Conservation (phyloP, 2,113 vertebrate genomes). For the Heterocephalus glaber region DNA sequence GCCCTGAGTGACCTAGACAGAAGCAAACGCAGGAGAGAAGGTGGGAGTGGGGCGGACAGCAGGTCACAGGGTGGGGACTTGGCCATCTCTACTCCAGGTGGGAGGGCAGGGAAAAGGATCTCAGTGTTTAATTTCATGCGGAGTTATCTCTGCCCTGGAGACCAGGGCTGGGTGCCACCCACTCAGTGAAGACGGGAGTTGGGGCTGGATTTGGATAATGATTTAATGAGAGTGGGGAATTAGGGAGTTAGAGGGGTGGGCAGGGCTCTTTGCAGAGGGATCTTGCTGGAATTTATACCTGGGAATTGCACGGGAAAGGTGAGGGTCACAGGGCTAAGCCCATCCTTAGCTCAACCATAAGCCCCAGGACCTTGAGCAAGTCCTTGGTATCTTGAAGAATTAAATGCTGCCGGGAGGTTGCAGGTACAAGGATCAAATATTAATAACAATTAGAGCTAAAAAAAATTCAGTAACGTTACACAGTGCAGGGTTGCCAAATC, state of each 20-base stretch:
- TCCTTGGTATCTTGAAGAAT: background rate
- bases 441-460: background rate
- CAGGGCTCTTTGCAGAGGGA: background rate
- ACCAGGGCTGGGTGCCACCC: background rate
- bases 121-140: background rate
- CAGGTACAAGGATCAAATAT: background rate
- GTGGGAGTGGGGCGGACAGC: background rate
- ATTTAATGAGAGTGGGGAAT: background rate
- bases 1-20: background rate
- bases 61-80: accelerated
- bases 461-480: background rate
- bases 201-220: background rate
- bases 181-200: background rate
- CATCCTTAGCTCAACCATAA: background rate
- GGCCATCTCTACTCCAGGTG: background rate
- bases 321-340: background rate
- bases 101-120: background rate
- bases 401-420: background rate
- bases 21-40: background rate
- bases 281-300: background rate
- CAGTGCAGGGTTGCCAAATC: background rate
- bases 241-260: background rate
- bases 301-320: background rate
- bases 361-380: background rate
- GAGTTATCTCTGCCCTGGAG: background rate